phyloP scores from a whole-genome alignment of 2,113 vertebrate genomes.

The Thamnaconus septentrionalis region DNA sequence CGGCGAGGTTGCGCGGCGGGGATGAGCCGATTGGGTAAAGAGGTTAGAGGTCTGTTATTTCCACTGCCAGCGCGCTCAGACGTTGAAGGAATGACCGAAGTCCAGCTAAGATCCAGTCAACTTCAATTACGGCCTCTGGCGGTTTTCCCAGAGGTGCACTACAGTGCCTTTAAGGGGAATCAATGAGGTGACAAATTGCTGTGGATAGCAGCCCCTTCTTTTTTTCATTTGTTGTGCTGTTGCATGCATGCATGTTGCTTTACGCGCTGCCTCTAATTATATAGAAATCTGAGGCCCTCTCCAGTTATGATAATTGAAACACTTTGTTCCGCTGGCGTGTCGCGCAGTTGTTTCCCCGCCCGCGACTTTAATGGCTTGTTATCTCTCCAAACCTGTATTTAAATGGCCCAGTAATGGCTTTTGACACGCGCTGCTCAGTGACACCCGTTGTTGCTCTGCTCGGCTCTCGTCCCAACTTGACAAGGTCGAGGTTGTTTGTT shows the following conservation, averaged over 20 bases:
- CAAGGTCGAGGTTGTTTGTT: neutral
- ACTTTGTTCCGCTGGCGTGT: constrained; percentile 63
- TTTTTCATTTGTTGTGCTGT: constrained; percentile 52
- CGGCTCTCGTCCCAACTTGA: constrained; percentile 18
- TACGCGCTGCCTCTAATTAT: constrained; percentile 15
- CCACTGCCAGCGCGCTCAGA: constrained; percentile 61
- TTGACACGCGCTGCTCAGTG: constrained; percentile 40
- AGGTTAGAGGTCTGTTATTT: constrained; percentile 61
- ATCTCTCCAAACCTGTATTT: constrained; percentile 62
- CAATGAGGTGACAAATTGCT: constrained; percentile 75
- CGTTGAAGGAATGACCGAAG: constrained; percentile 58
- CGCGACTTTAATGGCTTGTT: constrained; percentile 60
- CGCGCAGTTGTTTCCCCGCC: constrained; percentile 52
- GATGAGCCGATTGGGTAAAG: constrained; percentile 46
- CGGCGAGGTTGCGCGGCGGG: constrained; percentile 25
- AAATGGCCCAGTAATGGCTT: constrained; percentile 53
- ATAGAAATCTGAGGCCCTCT: constrained; percentile 36
- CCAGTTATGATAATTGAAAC: constrained; percentile 60
- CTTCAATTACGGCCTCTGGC: constrained; percentile 66
- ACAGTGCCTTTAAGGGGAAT: constrained; percentile 69
- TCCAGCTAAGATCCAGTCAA: constrained; percentile 63
- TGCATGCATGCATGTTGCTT: constrained; percentile 1
- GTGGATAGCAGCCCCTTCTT: constrained; percentile 69
- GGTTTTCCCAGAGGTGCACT: constrained; percentile 67
- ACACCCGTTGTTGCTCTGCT: constrained; percentile 5